phyloP scores from a whole-genome alignment of 2,888 invertebrate species.

The Calliopum simillimum region DNA sequence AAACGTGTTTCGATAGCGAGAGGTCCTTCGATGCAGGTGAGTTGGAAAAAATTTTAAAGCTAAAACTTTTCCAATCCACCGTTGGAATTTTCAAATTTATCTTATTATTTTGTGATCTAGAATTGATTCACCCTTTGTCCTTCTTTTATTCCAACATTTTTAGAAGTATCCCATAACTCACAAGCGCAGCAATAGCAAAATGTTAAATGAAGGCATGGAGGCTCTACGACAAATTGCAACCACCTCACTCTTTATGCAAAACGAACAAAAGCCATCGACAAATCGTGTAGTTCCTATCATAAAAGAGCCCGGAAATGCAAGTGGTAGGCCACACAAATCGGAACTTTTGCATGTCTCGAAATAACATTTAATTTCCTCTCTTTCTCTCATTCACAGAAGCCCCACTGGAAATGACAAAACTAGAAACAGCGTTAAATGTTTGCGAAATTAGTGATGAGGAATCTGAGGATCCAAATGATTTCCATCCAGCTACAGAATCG shows the following conservation, averaged over 20 bases:
- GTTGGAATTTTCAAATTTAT: not conserved
- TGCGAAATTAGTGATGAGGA: constrained; percentile 64
- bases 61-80: not conserved
- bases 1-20: constrained; percentile 67
- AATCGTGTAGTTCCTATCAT: constrained; percentile 66
- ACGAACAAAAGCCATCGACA: constrained; percentile 66
- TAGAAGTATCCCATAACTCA: constrained; percentile 63
- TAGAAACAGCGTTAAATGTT: constrained; percentile 60
- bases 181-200: constrained; percentile 65
- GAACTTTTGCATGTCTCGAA: not conserved
- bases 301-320: constrained; percentile 63
- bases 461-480: constrained; percentile 42
- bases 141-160: constrained; percentile 41
- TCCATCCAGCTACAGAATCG: constrained; percentile 7
- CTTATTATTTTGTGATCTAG: not conserved
- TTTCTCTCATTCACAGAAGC: constrained; percentile 50
- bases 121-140: no score
- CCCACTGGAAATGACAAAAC: constrained; percentile 63
- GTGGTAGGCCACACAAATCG: constrained; percentile 48
- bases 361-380: not conserved
- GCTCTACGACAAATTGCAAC: constrained; percentile 68
- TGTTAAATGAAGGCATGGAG: constrained; percentile 68
- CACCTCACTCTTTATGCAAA: constrained; percentile 68
- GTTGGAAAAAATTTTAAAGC: constrained; percentile 29
- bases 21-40: constrained; percentile 62